Base-by-base conservation (phyloP, 2,888 invertebrate genomes). In the Sminthurides aquaticus region DNA sequence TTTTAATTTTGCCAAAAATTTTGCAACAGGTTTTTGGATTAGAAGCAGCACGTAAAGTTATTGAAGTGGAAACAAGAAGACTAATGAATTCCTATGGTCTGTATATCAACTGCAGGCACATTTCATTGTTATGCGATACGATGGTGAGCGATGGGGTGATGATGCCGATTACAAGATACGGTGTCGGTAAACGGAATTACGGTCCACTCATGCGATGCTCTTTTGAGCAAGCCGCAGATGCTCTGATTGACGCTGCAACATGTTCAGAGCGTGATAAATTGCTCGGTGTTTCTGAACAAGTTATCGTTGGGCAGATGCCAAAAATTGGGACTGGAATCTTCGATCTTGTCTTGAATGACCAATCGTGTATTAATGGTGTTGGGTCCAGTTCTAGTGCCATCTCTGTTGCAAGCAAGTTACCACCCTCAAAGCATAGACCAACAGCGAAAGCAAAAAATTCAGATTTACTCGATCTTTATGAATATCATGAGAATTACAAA, bases 141-240 rank as follows among this genome's bases (percentile, higher is more conserved):
- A 99, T 99, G 99, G 99, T 99, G 1, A 95, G 97, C 25, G 99
- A 99, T 80, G 99, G 99, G 78, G 98, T 99, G 81, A 86, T 99
- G 78, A 99, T 99, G 99, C 98, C 99, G 72, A 99, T 99, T 78
- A 99, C 99, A 49, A 92, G 99, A 83, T 99, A 99, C 84, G 99
- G 99, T 77, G 99, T 99, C 78, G 99, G 99, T 81, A 84, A 92
- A 74, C 94, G 95, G 78, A 97, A 98, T 76, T 97, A 97, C 65
- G 99, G 99, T 71, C 96, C 97, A 15, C 86, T 99, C 65, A 99
- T 99, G 93, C 88, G 81, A 81, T 99, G 99, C 79, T 98, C 98
- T 20, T 99, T 99, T 79, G 99, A 99, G 81, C 99, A 99, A 85
- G 99, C 99, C 0, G 99, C 96, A 0, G 97, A 99, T 77, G 97